Base-by-base conservation (phyloP, 1,140 invertebrate genomes). In the Trissolcus basalis region DNA sequence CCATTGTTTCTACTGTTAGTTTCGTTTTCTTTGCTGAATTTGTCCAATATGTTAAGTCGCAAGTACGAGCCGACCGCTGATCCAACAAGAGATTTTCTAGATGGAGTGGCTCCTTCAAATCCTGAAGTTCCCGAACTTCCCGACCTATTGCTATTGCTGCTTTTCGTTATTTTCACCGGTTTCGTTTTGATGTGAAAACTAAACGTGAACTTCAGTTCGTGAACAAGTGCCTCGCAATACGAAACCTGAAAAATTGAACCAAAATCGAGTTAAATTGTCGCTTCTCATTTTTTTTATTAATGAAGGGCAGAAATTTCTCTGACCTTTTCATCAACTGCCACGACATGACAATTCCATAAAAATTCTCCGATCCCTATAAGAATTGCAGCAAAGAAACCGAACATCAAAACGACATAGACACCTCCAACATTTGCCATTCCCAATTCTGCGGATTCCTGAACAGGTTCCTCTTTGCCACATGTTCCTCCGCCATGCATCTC, bases 381-480 rank as follows among this genome's bases (percentile, higher is more conserved):
- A 14, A 92, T 89, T 0, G 93, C 92, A 9, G 92, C 87, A 0
- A 87, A 79, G 47, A 93, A 92, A 0, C 95, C 95, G 14, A 90
- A 90, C 1, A 93, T 90, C 0, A 98, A 87, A 0, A 97, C 95
- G 0, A 97, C 91, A 85, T 97, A 98, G 9, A 98, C 95, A 50
- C 96, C 97, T 58, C 96, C 95, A 7, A 98, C 94, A 72, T 96
- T 95, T 15, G 92, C 91, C 35, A 97, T 90, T 12, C 92, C 93
- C 48, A 95, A 83, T 81, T 79, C 81, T 0, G 81, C 80, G 35
- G 63, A 79, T 0, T 44, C 61, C 1, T 45, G 13, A 7, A 51
- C 13, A 48, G 51, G n/a, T 5, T 80, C 61, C 13, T 58, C 51
- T 4, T 64, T 68, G 5, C 9, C 16, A 51, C 84, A 86, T 6